phyloP scores from a whole-genome alignment of 2,888 invertebrate genomes.

The Ectemnius lituratus region DNA sequence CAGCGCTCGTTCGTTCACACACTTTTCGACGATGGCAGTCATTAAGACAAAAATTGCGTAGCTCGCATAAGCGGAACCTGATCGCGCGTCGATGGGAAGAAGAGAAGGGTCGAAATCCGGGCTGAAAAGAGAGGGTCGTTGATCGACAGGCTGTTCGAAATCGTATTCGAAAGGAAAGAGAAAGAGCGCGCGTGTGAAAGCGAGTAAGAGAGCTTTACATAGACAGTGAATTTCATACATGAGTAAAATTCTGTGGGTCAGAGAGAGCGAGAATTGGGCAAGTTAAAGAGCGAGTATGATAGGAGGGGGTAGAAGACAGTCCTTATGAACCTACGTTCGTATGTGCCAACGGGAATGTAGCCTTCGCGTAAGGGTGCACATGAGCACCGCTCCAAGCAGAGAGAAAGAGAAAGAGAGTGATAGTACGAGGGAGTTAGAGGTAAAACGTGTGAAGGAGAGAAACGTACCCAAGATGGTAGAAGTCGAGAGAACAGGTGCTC shows the following conservation, averaged over 20 bases:
- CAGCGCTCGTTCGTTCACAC: background rate
- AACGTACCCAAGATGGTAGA: conserved; percentile 46
- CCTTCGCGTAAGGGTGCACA: conserved; percentile 3
- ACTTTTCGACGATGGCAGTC: conserved; percentile 4
- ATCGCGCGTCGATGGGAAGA: background rate
- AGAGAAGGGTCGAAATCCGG: background rate
- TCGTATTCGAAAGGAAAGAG: conserved; percentile 20
- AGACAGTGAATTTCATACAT: conserved; percentile 36
- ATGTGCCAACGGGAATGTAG: conserved; percentile 26
- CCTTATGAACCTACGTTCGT: conserved; percentile 14
- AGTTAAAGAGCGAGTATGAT: conserved; percentile 11
- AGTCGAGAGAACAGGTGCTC: conserved; percentile 34
- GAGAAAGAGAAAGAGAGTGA: conserved; percentile 11
- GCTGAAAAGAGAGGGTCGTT: conserved; percentile 24
- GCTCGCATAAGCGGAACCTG: background rate
- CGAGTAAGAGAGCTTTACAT: background rate
- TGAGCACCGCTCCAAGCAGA: background rate
- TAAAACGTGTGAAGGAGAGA: conserved; percentile 20
- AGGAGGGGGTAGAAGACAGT: conserved; percentile 30
- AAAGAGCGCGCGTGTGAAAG: background rate
- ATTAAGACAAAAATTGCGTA: background rate
- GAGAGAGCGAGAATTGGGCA: conserved; percentile 23
- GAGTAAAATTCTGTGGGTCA: conserved; percentile 34
- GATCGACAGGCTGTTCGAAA: conserved; percentile 23
- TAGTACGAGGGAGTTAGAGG: background rate